Conservation (phyloP, 1,140 invertebrate genomes). For the Vanessa atalanta region DNA sequence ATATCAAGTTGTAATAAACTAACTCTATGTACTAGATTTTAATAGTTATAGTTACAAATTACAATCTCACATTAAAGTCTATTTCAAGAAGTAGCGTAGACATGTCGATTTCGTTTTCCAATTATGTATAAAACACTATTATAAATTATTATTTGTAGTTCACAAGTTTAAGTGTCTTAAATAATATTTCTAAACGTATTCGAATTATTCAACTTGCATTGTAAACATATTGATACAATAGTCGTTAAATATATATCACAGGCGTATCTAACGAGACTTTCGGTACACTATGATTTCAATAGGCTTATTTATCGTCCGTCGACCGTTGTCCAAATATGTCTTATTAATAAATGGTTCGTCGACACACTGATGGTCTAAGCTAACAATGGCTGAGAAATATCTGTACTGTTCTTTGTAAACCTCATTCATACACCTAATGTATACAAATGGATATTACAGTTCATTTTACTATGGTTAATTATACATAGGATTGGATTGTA, state of each 20-base stretch:
- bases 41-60: too few species aligned
- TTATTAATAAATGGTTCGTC: conserved; percentile 67
- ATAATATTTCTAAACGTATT: conserved; percentile 23
- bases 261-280: conserved; percentile 45
- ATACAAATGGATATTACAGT: conserved; percentile 5
- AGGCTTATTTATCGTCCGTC: conserved; percentile 65
- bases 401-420: conserved; percentile 50
- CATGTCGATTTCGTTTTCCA: too few species aligned
- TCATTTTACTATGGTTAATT: conserved; percentile 15
- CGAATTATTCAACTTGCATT: conserved; percentile 15
- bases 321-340: conserved; percentile 69
- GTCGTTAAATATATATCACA: conserved; percentile 42
- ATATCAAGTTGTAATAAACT: too few species aligned
- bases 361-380: conserved; percentile 39
- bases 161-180: background rate
- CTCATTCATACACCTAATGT: conserved; percentile 5
- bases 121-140: too few species aligned
- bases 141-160: too few species aligned
- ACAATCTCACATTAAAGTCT: too few species aligned
- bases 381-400: conserved; percentile 65
- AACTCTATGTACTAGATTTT: too few species aligned
- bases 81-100: too few species aligned
- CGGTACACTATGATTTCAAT: conserved; percentile 46
- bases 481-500: background rate
- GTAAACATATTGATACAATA: conserved; percentile 39